phyloP scores from a whole-genome alignment of 2,113 vertebrate genomes.

The Neoarius graeffei region DNA sequence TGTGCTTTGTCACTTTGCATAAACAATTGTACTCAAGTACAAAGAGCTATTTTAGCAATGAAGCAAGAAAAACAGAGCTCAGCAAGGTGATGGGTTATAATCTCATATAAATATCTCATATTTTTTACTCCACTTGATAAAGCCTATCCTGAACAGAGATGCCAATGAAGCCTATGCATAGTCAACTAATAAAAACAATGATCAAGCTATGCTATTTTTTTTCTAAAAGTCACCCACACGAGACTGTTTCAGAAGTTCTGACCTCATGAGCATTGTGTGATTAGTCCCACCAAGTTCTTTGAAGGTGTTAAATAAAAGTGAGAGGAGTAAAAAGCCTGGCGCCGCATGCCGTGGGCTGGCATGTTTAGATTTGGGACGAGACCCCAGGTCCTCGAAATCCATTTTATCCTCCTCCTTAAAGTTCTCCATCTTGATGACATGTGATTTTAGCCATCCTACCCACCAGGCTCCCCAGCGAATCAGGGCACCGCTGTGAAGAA shows the following conservation, averaged over 20 bases:
- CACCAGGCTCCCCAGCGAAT: slow-evolving; percentile 36
- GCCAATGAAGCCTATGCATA: not conserved
- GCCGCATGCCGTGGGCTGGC: slow-evolving; percentile 30
- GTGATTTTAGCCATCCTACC: slow-evolving; percentile 72
- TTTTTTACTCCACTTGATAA: not conserved
- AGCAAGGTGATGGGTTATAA: not conserved
- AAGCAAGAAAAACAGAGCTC: not conserved
- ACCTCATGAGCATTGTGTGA: slow-evolving; percentile 34
- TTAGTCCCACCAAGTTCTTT: slow-evolving; percentile 14
- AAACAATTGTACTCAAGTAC: not conserved
- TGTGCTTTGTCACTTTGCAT: not conserved
- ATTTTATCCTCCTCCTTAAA: slow-evolving; percentile 80
- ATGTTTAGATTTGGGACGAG: slow-evolving; percentile 57
- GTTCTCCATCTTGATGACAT: slow-evolving; percentile 89
- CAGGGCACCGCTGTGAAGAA: slow-evolving; percentile 80
- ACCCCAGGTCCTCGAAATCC: slow-evolving; percentile 80
- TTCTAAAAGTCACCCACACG: not conserved
- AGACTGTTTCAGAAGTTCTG: not conserved
- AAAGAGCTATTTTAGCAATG: not conserved
- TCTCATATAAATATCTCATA: not conserved
- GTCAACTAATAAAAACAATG: not conserved
- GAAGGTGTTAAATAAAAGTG: slow-evolving; percentile 39
- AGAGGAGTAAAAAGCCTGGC: slow-evolving; percentile 30
- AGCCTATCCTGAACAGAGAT: not conserved
- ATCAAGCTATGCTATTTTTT: not conserved